Conservation (phyloP, 30 jellyfish, hydroid and myxozoan genomes). For the Aurelia coerulea region DNA sequence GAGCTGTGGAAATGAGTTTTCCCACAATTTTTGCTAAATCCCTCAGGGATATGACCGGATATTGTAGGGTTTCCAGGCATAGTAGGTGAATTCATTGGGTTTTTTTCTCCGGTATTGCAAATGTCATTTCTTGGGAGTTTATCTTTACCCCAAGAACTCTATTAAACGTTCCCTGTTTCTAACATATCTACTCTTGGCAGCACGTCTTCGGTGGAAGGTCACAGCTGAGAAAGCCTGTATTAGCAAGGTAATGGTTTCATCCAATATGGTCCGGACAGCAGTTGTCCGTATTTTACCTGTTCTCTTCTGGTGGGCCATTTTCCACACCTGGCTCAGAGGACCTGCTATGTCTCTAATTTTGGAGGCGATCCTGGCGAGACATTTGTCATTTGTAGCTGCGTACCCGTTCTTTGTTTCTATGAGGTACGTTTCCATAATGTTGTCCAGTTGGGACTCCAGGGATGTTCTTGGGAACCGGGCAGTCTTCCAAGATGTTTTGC, state of each 20-base stretch:
- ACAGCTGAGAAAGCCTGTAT: no score
- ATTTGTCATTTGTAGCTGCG: not conserved
- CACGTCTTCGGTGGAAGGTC: no score
- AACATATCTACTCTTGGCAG: no score
- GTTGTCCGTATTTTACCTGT: not conserved
- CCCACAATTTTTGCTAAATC: slow-evolving; percentile 28
- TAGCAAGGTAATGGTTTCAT: no score
- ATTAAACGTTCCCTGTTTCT: not conserved
- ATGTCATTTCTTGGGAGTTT: slow-evolving; percentile 12
- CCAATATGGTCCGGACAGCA: no score
- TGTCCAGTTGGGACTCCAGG: slow-evolving; percentile 1
- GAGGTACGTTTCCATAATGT: not conserved
- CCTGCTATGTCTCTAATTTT: not conserved
- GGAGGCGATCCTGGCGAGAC: not conserved
- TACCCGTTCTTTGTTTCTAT: not conserved
- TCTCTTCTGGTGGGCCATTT: slow-evolving; percentile 4
- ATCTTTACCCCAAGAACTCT: slow-evolving; percentile 14
- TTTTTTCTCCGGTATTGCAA: slow-evolving; percentile 15
- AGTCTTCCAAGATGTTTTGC: no score
- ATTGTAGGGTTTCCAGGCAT: slow-evolving; percentile 35
- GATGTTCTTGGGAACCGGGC: not conserved
- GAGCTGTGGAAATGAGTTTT: slow-evolving; percentile 50
- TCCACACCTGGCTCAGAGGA: not conserved
- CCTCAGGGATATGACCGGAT: slow-evolving; percentile 22
- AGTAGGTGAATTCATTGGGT: not conserved